These are phyloP conservation scores for Tetrao urogallus DNA, from an alignment of 2,113 vertebrate genomes.

Conservation along the genomic window DNA sequence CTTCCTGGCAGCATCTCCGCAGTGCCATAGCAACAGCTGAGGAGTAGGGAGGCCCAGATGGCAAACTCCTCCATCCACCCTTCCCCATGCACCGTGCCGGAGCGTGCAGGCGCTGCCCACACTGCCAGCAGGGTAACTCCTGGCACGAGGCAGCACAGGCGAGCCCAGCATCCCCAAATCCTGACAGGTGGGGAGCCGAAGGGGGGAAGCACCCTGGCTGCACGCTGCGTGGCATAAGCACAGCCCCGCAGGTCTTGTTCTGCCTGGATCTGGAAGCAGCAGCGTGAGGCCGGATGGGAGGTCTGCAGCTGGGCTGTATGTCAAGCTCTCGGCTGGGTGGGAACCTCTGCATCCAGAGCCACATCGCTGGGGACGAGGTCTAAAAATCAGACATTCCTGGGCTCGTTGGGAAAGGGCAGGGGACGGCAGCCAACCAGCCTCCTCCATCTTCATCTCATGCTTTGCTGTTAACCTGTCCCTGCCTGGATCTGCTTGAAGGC, in stretches of 20 bases:
- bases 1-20: conserved; percentile 57
- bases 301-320: neutral
- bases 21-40: conserved; percentile 69
- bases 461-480: neutral
- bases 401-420: neutral
- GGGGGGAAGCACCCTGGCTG: rapidly evolving
- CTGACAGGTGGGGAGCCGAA: rapidly evolving
- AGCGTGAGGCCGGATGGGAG: neutral
- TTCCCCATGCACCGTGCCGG: conserved; percentile 13
- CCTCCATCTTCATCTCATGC: neutral
- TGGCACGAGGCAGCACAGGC: rapidly evolving
- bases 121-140: conserved; percentile 49
- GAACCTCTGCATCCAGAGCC: neutral
- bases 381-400: neutral
- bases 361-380: neutral
- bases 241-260: neutral
- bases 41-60: conserved; percentile 69
- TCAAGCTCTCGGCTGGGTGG: neutral
- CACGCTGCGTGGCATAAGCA: rapidly evolving
- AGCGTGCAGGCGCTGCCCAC: conserved; percentile 28
- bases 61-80: conserved; percentile 64
- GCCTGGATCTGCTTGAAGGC: neutral
- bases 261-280: rapidly evolving
- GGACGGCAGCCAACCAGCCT: neutral
- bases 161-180: rapidly evolving